A percentile compares a stretch with the other conserved stretches of the same genome.
phyloP scores from a whole-genome alignment of 2,888 invertebrate genomes.

The Busseola fusca region DNA sequence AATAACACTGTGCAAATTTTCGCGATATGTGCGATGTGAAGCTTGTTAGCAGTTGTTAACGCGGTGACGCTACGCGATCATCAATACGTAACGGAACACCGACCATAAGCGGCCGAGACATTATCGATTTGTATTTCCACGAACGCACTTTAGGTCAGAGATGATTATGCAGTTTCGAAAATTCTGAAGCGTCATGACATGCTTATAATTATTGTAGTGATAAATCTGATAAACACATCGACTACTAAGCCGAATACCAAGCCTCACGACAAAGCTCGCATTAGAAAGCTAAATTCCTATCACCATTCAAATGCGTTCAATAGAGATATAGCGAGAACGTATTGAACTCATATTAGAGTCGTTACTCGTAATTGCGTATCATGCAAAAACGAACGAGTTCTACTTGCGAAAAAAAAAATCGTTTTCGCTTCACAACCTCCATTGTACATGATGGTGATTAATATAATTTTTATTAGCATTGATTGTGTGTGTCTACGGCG shows the following conservation, averaged over 20 bases:
- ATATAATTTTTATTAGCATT: constrained; percentile 83
- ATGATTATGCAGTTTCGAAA: constrained; percentile 74
- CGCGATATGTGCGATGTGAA: constrained; percentile 60
- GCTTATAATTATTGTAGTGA: constrained; percentile 77
- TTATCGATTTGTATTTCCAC: constrained; percentile 70
- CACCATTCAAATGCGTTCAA: constrained; percentile 77
- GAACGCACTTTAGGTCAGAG: constrained; percentile 64
- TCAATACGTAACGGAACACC: constrained; percentile 68
- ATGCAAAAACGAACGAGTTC: constrained; percentile 76
- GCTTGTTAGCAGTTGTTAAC: constrained; percentile 77
- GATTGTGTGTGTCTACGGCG: constrained; percentile 74
- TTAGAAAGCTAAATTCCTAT: constrained; percentile 83
- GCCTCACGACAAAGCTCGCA: constrained; percentile 77
- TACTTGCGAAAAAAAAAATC: constrained; percentile 70
- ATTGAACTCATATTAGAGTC: constrained; percentile 78
- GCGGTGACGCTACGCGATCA: constrained; percentile 67
- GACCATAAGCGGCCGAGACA: constrained; percentile 61
- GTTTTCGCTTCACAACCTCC: constrained; percentile 71
- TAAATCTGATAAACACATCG: constrained; percentile 77
- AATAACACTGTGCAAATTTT: constrained; percentile 65
- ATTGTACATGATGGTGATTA: constrained; percentile 78
- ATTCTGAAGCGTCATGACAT: constrained; percentile 72
- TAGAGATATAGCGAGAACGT: constrained; percentile 74
- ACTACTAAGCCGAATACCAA: constrained; percentile 65
- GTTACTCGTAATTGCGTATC: constrained; percentile 82